Conservation (phyloP, 2,888 invertebrate species). For the Xestia xanthographa region DNA sequence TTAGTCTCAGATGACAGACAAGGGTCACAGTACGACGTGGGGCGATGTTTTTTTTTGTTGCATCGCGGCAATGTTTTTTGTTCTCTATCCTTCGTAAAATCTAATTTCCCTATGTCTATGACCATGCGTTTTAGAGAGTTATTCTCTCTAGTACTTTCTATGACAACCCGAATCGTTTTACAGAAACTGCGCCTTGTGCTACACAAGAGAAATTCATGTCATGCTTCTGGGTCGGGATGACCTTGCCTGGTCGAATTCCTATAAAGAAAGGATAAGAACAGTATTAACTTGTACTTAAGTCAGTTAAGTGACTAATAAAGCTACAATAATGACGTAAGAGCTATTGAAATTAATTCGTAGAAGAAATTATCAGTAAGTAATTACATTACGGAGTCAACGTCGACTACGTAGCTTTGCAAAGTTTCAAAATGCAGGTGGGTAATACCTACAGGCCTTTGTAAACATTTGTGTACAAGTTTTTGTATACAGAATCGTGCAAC, state of each 20-base stretch:
- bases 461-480: slow-evolving; percentile 28
- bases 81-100: neutral
- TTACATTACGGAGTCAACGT: slow-evolving; percentile 5
- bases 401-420: slow-evolving; percentile 9
- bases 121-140: neutral
- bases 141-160: slow-evolving; percentile 9
- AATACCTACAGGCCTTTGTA: neutral
- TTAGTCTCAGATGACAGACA: slow-evolving; percentile 7
- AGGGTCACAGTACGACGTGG: neutral
- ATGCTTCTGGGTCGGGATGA: neutral
- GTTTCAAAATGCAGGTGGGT: slow-evolving; percentile 23
- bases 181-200: neutral
- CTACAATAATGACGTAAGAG: slow-evolving; percentile 5
- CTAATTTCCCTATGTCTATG: neutral
- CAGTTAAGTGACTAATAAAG: slow-evolving; percentile 19
- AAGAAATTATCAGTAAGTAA: slow-evolving; percentile 17
- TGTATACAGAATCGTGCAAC: slow-evolving; percentile 45
- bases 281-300: slow-evolving; percentile 22
- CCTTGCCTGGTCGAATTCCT: slow-evolving; percentile 14
- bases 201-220: neutral
- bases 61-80: neutral
- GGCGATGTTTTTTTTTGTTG: slow-evolving; percentile 10
- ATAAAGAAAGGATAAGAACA: neutral
- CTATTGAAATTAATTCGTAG: slow-evolving; percentile 26
- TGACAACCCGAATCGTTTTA: neutral